A percentile compares a stretch with the other conserved stretches of the same genome.
These are phyloP conservation scores for Semnornis frantzii DNA, from an alignment of 2,113 vertebrate genomes.

Conservation along the genomic window DNA sequence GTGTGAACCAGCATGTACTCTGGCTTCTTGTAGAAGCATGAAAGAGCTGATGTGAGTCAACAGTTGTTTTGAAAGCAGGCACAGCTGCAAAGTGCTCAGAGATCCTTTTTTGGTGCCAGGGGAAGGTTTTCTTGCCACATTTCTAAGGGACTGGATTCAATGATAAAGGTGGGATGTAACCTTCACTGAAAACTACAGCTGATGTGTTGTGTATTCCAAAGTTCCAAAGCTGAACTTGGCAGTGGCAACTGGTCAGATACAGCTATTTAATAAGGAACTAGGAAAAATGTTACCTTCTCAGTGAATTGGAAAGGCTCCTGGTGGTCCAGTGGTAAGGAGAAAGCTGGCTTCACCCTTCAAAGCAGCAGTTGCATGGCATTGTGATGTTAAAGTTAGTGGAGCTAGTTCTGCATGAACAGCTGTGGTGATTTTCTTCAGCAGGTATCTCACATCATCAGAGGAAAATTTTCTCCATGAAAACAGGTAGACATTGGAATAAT, in stretches of 20 bases:
- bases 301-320: background rate
- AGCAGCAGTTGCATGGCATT: background rate
- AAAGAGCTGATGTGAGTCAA: background rate
- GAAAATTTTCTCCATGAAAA: no score
- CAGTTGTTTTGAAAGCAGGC: conserved; percentile 6
- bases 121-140: background rate
- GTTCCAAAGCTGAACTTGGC: background rate
- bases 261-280: background rate
- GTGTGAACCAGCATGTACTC: background rate
- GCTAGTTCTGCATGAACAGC: background rate
- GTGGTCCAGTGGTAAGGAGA: background rate
- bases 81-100: background rate
- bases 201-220: background rate
- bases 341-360: background rate
- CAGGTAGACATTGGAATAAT: no score
- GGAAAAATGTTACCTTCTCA: background rate
- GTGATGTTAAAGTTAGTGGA: background rate
- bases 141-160: background rate
- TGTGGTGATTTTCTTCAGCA: background rate
- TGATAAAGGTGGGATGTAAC: background rate
- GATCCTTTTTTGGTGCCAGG: background rate
- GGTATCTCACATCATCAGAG: background rate
- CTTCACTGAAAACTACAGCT: background rate
- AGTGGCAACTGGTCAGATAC: background rate
- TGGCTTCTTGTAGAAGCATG: background rate